Evolutionary conservation across 2,113 vertebrate species (phyloP).

Genomic region (Sapajus apella): DNA sequence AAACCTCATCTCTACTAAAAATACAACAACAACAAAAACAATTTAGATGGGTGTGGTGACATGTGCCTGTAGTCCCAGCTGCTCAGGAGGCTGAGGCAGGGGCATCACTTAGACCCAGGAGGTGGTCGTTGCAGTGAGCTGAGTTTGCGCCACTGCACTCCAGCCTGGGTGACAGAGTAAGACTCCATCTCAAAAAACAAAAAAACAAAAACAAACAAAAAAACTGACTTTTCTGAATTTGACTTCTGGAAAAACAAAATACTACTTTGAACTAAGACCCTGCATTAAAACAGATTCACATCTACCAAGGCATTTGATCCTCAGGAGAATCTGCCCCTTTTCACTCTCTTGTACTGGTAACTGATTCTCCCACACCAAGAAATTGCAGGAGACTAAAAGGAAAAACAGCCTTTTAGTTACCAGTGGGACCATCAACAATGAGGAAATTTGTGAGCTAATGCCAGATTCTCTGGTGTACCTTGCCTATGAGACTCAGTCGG

Average conservation of each 20-base stretch:
- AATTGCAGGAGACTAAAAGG: not conserved
- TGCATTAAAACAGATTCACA: not conserved
- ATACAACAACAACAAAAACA: no score
- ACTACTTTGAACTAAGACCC: not conserved
- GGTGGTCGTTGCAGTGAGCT: no score
- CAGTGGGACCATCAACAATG: not conserved
- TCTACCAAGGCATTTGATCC: not conserved
- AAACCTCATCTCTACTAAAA: no score
- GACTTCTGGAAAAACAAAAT: conserved; percentile 30
- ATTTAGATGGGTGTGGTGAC: no score
- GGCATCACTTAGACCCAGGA: no score
- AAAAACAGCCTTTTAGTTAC: not conserved
- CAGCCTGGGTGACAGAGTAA: no score
- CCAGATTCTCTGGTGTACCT: not conserved
- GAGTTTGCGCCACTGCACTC: no score
- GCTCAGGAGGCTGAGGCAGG: no score
- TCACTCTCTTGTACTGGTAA: not conserved
- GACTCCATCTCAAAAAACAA: no score
- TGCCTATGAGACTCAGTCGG: not conserved
- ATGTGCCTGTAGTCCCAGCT: no score
- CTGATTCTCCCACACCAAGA: not conserved
- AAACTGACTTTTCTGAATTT: conserved; percentile 16
- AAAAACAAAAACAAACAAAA: no score
- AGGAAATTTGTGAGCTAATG: not conserved
- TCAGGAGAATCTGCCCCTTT: not conserved